Evolutionary conservation across 2,113 vertebrate genomes (phyloP).

Genomic region (Emydura subglobosa): DNA sequence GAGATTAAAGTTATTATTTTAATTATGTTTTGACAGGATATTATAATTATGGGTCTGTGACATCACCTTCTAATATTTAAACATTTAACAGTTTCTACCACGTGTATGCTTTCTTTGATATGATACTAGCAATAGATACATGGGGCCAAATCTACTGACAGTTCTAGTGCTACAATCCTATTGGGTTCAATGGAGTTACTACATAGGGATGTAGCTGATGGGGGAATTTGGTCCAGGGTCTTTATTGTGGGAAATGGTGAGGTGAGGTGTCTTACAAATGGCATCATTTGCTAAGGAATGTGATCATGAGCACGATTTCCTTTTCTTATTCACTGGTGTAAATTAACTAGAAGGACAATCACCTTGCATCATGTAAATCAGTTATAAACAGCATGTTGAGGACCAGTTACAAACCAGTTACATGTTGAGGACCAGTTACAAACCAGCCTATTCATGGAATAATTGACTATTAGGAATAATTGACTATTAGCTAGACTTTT

Average conservation of each 20-base stretch:
- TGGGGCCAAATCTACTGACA: background rate
- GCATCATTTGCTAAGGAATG: background rate
- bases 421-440: too few relatives aligned
- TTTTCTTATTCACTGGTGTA: background rate
- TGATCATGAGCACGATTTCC: background rate
- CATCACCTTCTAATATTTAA: constrained; percentile 16
- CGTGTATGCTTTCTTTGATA: constrained; percentile 52
- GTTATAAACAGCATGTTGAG: background rate
- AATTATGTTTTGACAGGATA: constrained; percentile 67
- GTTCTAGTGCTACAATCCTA: fast-evolving
- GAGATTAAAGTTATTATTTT: constrained; percentile 56
- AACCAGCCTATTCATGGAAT: too few relatives aligned
- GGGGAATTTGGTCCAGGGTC: background rate
- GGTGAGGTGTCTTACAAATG: background rate
- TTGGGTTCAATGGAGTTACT: background rate
- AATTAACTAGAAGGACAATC: background rate
- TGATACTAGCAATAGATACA: fast-evolving
- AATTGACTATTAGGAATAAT: too few relatives aligned
- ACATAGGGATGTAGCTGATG: background rate
- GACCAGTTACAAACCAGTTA: background rate
- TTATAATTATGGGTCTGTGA: constrained; percentile 18
- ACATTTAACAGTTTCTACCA: constrained; percentile 32
- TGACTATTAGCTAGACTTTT: too few relatives aligned
- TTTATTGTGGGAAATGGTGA: background rate
- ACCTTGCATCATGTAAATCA: background rate